A percentile compares a stretch with the other conserved stretches of the same genome.
These are phyloP conservation scores for Parotocinclus haroldoi DNA, from an alignment of 2,797 vertebrate species.

Conservation along the genomic window DNA sequence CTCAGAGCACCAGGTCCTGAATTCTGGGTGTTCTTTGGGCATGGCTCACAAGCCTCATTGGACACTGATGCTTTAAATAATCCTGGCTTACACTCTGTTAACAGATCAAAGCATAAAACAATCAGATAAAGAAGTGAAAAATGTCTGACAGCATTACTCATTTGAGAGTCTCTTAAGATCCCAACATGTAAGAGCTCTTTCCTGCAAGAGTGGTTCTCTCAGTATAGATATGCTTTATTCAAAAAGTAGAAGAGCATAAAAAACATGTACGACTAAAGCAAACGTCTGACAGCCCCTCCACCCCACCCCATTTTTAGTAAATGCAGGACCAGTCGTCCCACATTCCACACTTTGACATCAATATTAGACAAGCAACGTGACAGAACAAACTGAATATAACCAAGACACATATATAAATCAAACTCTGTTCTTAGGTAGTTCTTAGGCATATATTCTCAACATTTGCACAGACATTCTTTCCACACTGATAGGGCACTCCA, in stretches of 20 bases:
- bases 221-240: slow-evolving; percentile 1
- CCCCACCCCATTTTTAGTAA: slow-evolving; percentile 52
- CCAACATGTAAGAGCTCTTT: slow-evolving; percentile 14
- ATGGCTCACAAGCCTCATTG: slow-evolving; percentile 67
- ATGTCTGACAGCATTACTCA: too few species aligned
- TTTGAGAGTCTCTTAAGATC: slow-evolving; percentile 10
- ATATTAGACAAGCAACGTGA: slow-evolving; percentile 32
- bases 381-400: slow-evolving; percentile 39
- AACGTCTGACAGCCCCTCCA: slow-evolving; percentile 61
- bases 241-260: slow-evolving; percentile 26
- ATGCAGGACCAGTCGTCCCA: slow-evolving; percentile 68
- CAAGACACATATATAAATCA: slow-evolving; percentile 31
- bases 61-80: slow-evolving; percentile 80
- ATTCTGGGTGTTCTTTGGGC: slow-evolving; percentile 76
- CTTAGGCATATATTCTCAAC: neutral
- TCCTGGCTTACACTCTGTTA: slow-evolving; percentile 78
- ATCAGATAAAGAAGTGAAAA: slow-evolving; percentile 49
- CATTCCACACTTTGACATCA: slow-evolving; percentile 67
- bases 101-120: slow-evolving; percentile 46
- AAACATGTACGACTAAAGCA: slow-evolving; percentile 38
- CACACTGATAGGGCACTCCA: neutral
- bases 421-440: slow-evolving; percentile 13
- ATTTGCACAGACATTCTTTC: neutral
- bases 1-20: slow-evolving; percentile 58
- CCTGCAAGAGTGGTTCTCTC: neutral